Evolutionary conservation across 2,797 vertebrate species (phyloP), one percentile per base, ranked within the genome.

Genomic region (Argentina silus): DNA sequence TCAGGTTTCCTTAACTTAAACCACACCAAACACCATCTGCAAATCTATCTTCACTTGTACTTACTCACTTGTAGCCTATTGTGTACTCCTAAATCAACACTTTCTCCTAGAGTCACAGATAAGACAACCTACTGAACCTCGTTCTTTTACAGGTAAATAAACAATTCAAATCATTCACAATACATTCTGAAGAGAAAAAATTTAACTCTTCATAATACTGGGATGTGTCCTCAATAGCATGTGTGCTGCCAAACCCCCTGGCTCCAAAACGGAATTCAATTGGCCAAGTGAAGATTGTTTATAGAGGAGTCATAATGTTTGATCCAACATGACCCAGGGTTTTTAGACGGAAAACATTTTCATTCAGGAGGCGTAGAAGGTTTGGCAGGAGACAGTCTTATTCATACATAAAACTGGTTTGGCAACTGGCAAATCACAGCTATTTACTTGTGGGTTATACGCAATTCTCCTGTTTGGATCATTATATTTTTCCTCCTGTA

Each of bases 401-500:
- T 69, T 78, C 70, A 69, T 67, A 70, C 67, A 44, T 82, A 48
- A 69, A 71, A 67, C 2, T 73, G 72, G 69, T 81, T 78, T 80
- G 74, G 78, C 74, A 72, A n/a, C 7, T 64, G 57, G 63, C 15
- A 17, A 59, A 61, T 65, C 59, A 45, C 17, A 23, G 48, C 75
- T 75, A 71, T 76, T 83, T 75, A 77, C 75, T 69, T 77, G 55
- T 70, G 56, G 69, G 78, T 76, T 77, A 62, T 56, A 74, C 47
- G 56, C n/a, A 72, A 64, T 73, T 72, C 67, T 70, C 69, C 42
- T 63, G 19, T 69, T 65, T 67, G 42, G 45, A 65, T 81, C 66
- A 67, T 84, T 78, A 73, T 74, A 81, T 48, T 55, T 76, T 73
- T 82, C 74, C 66, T 81, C 65, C 69, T 83, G 77, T 83, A 79